Evolutionary conservation across 2,888 invertebrate species (phyloP), one percentile per base, ranked within the genome.

Genomic region (Eristalinus aeneus): DNA sequence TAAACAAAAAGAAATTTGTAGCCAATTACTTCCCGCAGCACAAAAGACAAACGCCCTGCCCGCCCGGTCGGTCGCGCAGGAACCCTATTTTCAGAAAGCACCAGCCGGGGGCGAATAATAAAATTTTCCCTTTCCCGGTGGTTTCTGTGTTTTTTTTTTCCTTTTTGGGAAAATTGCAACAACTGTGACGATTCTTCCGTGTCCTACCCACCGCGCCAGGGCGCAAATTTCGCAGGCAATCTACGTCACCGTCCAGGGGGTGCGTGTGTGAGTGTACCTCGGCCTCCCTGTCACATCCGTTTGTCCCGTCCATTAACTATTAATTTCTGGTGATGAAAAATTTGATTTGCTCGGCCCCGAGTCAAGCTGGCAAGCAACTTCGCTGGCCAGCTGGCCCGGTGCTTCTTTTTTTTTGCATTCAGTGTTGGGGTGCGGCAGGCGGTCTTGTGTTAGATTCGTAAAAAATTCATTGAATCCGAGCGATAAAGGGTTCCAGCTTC

Each of bases 281-380:
- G n/a, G 56, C 34, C 22, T 67, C 71, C 68, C 53, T 46, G 63
- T 69, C 72, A 65, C 73, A 77, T 63, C 81, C 85, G 72, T 76
- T 85, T 81, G 76, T 72, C 72, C 63, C 76, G 61, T 77, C 85
- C 81, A 86, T 86, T 86, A 86, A 86, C 81, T 86, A 86, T 86
- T 86, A 86, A 86, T 86, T 86, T 54, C 81, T 86, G 85, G 81
- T 86, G 85, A 77, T 86, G 81, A 86, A 86, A 86, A 86, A 86
- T 86, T 77, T 77, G 85, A 86, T 81, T 81, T 64, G 71, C 73
- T 77, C 77, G 69, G 68, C 39, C 64, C 54, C 36, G 64, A 39
- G 63, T 79, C 71, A 69, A 75, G 53, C 46, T 77, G 54, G 22
- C 53, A 31, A 82, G 36, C 67, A 23, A 20, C 53, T 58, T 77